phyloP scores from a whole-genome alignment of 2,797 vertebrate genomes.

The Spinus pinus region DNA sequence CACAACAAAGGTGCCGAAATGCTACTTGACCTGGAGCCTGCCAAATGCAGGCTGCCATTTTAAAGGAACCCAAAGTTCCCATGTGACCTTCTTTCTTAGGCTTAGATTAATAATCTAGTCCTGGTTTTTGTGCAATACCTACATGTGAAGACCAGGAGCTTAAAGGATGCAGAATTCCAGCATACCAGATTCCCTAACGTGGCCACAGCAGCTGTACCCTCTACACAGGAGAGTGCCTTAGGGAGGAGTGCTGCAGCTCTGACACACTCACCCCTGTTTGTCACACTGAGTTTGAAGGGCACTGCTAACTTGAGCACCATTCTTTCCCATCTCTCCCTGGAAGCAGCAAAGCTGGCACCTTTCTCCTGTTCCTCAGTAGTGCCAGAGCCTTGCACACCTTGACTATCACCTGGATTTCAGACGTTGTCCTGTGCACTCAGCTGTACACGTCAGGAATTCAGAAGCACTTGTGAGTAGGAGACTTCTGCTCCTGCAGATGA shows the following conservation, averaged over 20 bases:
- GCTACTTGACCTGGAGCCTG: neutral
- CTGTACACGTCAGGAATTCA: neutral
- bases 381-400: neutral
- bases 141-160: neutral
- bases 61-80: neutral
- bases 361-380: neutral
- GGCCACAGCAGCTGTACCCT: neutral
- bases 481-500: neutral
- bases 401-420: neutral
- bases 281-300: neutral
- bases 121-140: neutral
- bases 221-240: neutral
- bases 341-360: neutral
- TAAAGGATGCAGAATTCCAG: neutral
- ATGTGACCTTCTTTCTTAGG: neutral
- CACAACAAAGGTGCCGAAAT: neutral
- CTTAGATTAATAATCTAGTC: neutral
- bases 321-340: neutral
- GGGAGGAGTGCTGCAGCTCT: neutral
- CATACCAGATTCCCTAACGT: fast-evolving
- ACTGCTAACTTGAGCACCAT: neutral
- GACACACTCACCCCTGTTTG: fast-evolving
- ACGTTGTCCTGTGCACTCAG: neutral
- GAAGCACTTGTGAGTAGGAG: neutral
- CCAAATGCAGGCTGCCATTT: neutral